Evolutionary conservation across 2,888 invertebrate species (phyloP), one percentile per base, ranked within the genome.

Genomic region (Neoaliturus tenellus): DNA sequence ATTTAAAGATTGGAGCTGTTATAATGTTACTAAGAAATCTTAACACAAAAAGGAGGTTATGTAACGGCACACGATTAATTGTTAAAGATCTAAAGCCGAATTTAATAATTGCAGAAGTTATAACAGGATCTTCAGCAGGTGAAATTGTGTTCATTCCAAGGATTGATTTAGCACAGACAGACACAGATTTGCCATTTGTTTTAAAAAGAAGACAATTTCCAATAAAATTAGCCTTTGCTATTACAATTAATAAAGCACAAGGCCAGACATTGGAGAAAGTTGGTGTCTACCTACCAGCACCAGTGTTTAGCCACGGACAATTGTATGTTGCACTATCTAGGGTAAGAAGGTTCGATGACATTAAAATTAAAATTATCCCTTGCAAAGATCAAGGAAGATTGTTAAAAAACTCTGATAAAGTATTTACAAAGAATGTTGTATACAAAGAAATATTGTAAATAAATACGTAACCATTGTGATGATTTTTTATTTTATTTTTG

Each of bases 1-100:
- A 73, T 8, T 71, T 88, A 25, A 88, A 88, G 82, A 67, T 87
- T 33, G 87, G 88, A 17, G 44, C 84, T 12, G 67, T 86, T 17
- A 85, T 88, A 12, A 88, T 88, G 85, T 80, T 88, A 0, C 69
- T 4, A 20, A 69, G 28, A 69, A 69, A 69, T 69, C 31, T 69
- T 31, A 69, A 69, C 31, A 69, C 25, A 69, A 69, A 69, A 69
- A 1, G 31, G 25, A 31, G 28, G 69, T 69, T 69, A 69, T 69
- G 31, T 69, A 69, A 69, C 69, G 31, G 35, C 69, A 69, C 69
- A 69, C n/a, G 69, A 69, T 69, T 69, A 69, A 69, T 69, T 69
- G 69, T 69, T 69, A 69, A 69, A 51, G 51, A 51, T 23, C 51
- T 51, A 5, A 51, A 51, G 51, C 20, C 20, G 20, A 51, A 51